A percentile compares a stretch with the other conserved stretches of the same genome.
phyloP scores from a whole-genome alignment of 2,888 invertebrate genomes.

The Acanthosepion pharaonis region DNA sequence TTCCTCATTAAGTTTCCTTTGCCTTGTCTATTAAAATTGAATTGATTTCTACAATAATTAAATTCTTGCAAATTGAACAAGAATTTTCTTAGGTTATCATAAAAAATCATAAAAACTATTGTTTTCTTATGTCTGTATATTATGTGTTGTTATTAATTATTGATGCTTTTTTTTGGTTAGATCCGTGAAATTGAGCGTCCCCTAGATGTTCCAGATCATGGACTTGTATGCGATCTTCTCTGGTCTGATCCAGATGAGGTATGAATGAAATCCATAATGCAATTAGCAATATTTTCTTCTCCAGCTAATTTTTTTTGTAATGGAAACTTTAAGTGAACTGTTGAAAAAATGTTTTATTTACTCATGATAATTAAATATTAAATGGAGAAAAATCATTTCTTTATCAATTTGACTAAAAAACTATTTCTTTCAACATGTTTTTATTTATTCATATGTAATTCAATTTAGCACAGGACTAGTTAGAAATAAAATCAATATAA shows the following conservation, averaged over 20 bases:
- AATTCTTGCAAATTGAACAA: background rate
- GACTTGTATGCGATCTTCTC: slow-evolving; percentile 74
- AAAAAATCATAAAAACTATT: too few species aligned
- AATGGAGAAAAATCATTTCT: too few species aligned
- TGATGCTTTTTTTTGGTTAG: slow-evolving; percentile 57
- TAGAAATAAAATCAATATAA: too few species aligned
- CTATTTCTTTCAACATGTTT: too few species aligned
- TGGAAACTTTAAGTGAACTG: too few species aligned
- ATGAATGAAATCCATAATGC: background rate
- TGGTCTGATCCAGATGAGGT: slow-evolving; percentile 75
- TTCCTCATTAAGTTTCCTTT: background rate
- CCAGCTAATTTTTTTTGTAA: too few species aligned
- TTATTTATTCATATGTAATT: too few species aligned
- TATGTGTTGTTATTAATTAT: background rate
- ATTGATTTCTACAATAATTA: background rate
- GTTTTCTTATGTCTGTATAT: background rate
- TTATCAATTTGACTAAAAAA: too few species aligned
- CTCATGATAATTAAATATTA: too few species aligned
- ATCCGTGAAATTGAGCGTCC: slow-evolving; percentile 71
- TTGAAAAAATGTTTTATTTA: too few species aligned
- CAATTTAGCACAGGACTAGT: too few species aligned
- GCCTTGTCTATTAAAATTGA: background rate
- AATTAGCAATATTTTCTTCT: background rate
- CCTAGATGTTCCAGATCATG: slow-evolving; percentile 74
- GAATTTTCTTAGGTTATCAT: background rate